Percentiles rank a stretch among this genome's conserved stretches.
Conservation (phyloP, 2,888 invertebrate species). For the Leptinotarsa juncta region DNA sequence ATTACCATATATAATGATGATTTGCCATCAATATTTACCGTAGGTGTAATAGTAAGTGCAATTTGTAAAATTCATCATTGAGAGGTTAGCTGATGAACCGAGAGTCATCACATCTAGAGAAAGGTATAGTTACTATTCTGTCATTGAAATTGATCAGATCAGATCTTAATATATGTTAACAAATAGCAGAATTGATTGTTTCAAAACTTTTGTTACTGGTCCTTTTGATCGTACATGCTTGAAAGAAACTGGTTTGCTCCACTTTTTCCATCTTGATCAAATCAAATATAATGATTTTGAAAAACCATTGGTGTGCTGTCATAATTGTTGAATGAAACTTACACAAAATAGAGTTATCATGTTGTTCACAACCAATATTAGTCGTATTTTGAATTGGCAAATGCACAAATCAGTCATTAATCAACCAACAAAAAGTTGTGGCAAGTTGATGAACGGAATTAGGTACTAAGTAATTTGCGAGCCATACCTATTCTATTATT, state of each 20-base stretch:
- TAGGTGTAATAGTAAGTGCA: neutral
- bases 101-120: neutral
- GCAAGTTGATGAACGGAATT: constrained; percentile 28
- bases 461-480: constrained; percentile 51
- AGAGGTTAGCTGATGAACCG: neutral
- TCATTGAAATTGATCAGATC: neutral
- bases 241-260: no score
- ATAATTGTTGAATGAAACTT: no score
- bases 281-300: no score
- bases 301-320: no score
- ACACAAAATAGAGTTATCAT: neutral
- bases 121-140: neutral
- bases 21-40: no score
- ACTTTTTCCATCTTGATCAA: no score
- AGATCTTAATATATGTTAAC: no score
- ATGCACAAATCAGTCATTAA: no score
- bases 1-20: no score
- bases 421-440: neutral
- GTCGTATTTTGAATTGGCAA: neutral
- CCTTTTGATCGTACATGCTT: no score
- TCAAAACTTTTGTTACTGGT: no score
- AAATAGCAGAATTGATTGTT: no score
- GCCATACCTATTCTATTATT: constrained; percentile 52
- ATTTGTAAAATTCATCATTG: neutral
- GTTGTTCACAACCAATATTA: neutral